Base-by-base conservation (phyloP, 2,888 invertebrate genomes). In the Dolichomitus sp. region DNA sequence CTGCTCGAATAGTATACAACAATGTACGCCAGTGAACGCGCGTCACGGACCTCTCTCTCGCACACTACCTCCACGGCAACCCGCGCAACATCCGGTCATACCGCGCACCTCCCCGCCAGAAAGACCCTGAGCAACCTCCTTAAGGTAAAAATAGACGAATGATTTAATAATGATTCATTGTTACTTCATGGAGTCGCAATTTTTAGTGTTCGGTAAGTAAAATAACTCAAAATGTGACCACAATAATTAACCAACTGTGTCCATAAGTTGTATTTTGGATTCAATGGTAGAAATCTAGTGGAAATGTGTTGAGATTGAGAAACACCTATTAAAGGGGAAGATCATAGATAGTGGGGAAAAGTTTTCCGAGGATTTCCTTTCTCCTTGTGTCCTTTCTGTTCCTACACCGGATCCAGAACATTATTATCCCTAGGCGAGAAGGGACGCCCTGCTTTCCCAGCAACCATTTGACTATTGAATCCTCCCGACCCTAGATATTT, bases 381-480 rank as follows among this genome's bases (percentile, higher is more conserved):
- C 7, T 37, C 37, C 37, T 9, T 37, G 37, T 63, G 2, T 17
- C 37, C 37, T 37, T 63, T 40, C 42, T 3, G 40, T 40, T 40
- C 37, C 59, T 17, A n/a, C 33, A 30, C 9, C 23, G 40, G 42
- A 48, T 61, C 48, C 76, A 37, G 57, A 73, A 57, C 50, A 83
- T 83, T 65, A 83, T 83, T 69, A 74, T 69, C 69, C 76, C 68
- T 63, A 80, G 68, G 72, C 70, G 68, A 48, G 57, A 66, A 80
- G 63, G 72, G 50, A 66, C 75, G 14, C 23, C 48, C 57, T 45
- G 57, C 63, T 74, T 48, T 50, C 23, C 50, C 50, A 12, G 17
- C 61, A 54, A 19, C 54, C 57, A 42, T 52, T 75, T 61, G 66
- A 52, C 72, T 80, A 84, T 86, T 83, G 84, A 83, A 84, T 84